phyloP scores from a whole-genome alignment of 64 coral and sea anemone genomes.

The Cladopsammia gracilis region DNA sequence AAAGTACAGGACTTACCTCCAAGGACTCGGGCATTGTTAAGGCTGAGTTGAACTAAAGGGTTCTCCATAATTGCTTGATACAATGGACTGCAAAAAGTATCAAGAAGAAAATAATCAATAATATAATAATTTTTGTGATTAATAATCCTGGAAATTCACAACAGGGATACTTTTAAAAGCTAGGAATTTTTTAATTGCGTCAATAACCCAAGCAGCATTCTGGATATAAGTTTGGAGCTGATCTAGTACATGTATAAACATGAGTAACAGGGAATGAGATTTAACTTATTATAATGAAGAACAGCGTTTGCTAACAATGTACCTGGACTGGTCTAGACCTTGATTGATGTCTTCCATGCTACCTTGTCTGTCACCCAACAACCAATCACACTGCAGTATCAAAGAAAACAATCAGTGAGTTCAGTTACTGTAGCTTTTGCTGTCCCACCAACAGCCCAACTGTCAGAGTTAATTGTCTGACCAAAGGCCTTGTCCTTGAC shows the following conservation, averaged over 20 bases:
- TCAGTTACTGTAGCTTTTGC: too few relatives aligned
- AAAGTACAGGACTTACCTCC: conserved; percentile 63
- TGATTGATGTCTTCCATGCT: conserved; percentile 77
- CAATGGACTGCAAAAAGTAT: conserved; percentile 67
- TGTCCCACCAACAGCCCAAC: too few relatives aligned
- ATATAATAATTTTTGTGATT: too few relatives aligned
- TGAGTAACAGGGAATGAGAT: too few relatives aligned
- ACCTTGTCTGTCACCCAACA: conserved; percentile 91
- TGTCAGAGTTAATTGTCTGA: too few relatives aligned
- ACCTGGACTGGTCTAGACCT: conserved; percentile 93
- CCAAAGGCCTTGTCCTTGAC: too few relatives aligned
- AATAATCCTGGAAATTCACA: too few relatives aligned
- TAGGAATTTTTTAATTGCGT: too few relatives aligned
- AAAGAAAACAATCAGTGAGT: conserved; percentile 10
- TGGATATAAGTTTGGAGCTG: too few relatives aligned
- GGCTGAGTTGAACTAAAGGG: conserved; percentile 89
- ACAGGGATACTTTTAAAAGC: too few relatives aligned
- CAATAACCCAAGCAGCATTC: too few relatives aligned
- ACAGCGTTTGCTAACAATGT: neutral
- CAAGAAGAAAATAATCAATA: neutral
- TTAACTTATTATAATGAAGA: neutral
- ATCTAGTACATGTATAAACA: too few relatives aligned
- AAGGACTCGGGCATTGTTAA: conserved; percentile 89
- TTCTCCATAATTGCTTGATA: conserved; percentile 99
- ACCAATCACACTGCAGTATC: conserved; percentile 90